A percentile compares a stretch with the other conserved stretches of the same genome.
phyloP scores from a whole-genome alignment of 2,888 invertebrate species.

The Melinaea menophilus region DNA sequence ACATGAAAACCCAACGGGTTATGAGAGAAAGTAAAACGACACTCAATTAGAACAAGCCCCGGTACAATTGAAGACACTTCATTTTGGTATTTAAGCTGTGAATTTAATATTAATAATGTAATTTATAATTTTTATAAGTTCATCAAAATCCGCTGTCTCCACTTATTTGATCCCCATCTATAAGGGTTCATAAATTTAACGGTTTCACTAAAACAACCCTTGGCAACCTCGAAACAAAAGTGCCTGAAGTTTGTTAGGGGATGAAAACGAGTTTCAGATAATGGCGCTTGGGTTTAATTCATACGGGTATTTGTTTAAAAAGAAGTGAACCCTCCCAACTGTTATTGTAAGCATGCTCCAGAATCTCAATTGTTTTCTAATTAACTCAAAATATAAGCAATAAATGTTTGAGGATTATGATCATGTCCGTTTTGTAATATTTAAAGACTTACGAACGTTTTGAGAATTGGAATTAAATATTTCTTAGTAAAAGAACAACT shows the following conservation, averaged over 20 bases:
- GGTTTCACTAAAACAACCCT: conserved; percentile 25
- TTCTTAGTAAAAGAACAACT: too few species aligned
- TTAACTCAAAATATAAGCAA: not conserved
- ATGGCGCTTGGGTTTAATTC: conserved; percentile 13
- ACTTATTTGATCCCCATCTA: conserved; percentile 1
- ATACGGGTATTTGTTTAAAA: conserved; percentile 14
- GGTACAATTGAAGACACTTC: not conserved
- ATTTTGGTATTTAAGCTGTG: not conserved
- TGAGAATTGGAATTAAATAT: not conserved
- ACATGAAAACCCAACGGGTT: conserved; percentile 11
- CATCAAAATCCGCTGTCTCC: not conserved
- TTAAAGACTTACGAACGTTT: not conserved
- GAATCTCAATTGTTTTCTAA: conserved; percentile 2
- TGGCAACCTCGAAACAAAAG: conserved; percentile 7
- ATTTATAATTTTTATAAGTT: too few species aligned
- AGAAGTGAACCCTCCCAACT: not conserved
- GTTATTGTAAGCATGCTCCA: conserved; percentile 4
- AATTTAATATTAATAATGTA: too few species aligned
- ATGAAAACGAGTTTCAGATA: conserved; percentile 7
- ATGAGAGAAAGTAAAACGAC: not conserved
- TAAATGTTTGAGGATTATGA: conserved; percentile 2
- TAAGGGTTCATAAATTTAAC: not conserved
- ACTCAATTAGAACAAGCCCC: too few species aligned
- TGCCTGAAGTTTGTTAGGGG: conserved; percentile 19
- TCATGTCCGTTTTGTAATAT: conserved; percentile 9